These are phyloP conservation scores for Eupithecia abbreviata DNA, from an alignment of 2,888 invertebrate species.

Conservation along the genomic window DNA sequence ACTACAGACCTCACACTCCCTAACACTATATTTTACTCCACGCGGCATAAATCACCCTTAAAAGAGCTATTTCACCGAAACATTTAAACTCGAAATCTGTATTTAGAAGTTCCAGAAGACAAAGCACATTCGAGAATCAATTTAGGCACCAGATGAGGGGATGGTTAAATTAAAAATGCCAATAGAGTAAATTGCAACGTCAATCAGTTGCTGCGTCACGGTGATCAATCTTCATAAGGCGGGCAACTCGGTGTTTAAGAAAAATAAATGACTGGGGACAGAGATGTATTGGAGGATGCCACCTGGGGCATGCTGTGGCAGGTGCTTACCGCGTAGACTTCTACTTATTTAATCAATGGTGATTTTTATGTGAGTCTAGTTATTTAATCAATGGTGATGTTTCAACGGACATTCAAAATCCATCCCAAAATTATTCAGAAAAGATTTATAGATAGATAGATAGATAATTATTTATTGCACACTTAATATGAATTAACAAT, in stretches of 20 bases:
- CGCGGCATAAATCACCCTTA: slow-evolving; percentile 23
- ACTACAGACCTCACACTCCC: background rate
- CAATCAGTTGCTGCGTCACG: slow-evolving; percentile 74
- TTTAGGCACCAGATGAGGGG: slow-evolving; percentile 57
- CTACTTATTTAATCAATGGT: slow-evolving; percentile 1
- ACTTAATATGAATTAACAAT: too few species aligned
- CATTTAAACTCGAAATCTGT: slow-evolving; percentile 10
- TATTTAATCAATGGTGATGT: too few species aligned
- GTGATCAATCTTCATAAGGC: slow-evolving; percentile 78
- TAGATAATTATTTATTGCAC: too few species aligned
- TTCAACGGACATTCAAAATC: background rate
- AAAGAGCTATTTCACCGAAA: slow-evolving; percentile 5
- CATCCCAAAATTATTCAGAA: background rate
- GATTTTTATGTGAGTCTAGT: background rate
- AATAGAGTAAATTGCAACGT: slow-evolving; percentile 78
- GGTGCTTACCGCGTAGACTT: background rate
- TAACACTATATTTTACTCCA: background rate
- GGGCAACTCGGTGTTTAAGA: slow-evolving; percentile 65
- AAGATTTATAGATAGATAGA: too few species aligned
- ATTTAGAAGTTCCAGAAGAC: slow-evolving; percentile 27
- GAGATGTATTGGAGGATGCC: slow-evolving; percentile 28
- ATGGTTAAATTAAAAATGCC: slow-evolving; percentile 77
- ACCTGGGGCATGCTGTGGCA: slow-evolving; percentile 11
- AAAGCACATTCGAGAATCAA: slow-evolving; percentile 55
- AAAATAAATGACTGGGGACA: slow-evolving; percentile 71